These are phyloP conservation scores for Callopanchax toddi DNA, from an alignment of 2,113 vertebrate species.

Conservation along the genomic window DNA sequence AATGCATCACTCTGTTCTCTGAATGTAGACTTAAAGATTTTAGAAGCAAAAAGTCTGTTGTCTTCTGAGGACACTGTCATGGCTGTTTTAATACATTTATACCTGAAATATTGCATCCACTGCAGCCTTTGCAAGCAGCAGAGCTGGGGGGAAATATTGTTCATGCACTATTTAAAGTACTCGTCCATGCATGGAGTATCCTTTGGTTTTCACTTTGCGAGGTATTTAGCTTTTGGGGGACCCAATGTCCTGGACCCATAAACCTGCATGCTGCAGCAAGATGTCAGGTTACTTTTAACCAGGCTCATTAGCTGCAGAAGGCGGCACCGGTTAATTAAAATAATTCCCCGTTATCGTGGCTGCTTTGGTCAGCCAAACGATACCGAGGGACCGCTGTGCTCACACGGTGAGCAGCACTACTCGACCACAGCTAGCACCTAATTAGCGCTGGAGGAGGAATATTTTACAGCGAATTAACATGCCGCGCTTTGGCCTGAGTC, in stretches of 20 bases:
- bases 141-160: too few relatives aligned
- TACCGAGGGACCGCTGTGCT: constrained; percentile 75
- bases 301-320: constrained; percentile 83
- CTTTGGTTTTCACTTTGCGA: constrained; percentile 18
- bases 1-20: constrained; percentile 43
- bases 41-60: not conserved
- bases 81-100: not conserved
- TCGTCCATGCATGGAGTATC: constrained; percentile 26
- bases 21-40: constrained; percentile 26
- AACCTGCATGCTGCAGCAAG: constrained; percentile 58
- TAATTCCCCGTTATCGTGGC: constrained; percentile 80
- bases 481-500: constrained; percentile 68
- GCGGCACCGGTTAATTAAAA: constrained; percentile 85
- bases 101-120: constrained; percentile 6
- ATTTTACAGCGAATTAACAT: constrained; percentile 81
- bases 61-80: not conserved
- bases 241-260: constrained; percentile 21
- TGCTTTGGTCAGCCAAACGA: constrained; percentile 83
- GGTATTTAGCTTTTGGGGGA: not conserved
- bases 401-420: constrained; percentile 52
- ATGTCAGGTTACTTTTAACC: constrained; percentile 73
- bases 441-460: constrained; percentile 81
- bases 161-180: constrained; percentile 21
- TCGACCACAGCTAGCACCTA: constrained; percentile 73
- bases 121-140: constrained; percentile 8